These are phyloP conservation scores for Natrix natrix DNA, from an alignment of 2,797 vertebrate species.

Conservation along the genomic window DNA sequence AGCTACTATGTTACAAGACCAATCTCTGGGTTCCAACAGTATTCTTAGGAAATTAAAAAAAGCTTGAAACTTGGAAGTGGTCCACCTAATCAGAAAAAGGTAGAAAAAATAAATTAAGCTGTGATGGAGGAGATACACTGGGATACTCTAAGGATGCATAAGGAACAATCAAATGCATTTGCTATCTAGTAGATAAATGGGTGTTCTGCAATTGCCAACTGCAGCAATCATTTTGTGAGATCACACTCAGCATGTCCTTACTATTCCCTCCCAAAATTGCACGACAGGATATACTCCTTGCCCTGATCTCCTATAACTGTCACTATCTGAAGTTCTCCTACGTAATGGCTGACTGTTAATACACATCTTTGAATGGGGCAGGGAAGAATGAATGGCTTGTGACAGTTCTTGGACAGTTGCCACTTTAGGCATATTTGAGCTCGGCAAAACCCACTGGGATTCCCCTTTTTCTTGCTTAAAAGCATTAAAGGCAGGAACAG, in stretches of 20 bases:
- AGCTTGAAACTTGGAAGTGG: neutral
- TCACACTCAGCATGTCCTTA: neutral
- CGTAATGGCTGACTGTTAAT: neutral
- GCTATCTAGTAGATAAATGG: neutral
- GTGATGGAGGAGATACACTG: neutral
- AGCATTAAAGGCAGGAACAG: neutral
- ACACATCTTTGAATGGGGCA: neutral
- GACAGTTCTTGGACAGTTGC: neutral
- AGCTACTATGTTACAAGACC: neutral
- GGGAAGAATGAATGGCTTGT: neutral
- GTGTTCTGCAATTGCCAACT: neutral
- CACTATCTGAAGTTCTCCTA: neutral
- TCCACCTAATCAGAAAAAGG: neutral
- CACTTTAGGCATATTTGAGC: neutral
- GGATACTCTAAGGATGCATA: neutral
- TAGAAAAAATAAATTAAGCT: neutral
- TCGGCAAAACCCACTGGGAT: neutral
- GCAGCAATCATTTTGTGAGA: neutral
- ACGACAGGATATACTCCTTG: neutral
- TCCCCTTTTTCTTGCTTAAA: neutral
- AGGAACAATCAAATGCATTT: neutral
- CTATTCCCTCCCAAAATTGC: neutral
- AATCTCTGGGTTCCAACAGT: neutral
- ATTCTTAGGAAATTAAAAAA: neutral
- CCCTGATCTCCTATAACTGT: neutral